Conservation (phyloP, 1,140 invertebrate genomes). For the Potamilus streckersoni region DNA sequence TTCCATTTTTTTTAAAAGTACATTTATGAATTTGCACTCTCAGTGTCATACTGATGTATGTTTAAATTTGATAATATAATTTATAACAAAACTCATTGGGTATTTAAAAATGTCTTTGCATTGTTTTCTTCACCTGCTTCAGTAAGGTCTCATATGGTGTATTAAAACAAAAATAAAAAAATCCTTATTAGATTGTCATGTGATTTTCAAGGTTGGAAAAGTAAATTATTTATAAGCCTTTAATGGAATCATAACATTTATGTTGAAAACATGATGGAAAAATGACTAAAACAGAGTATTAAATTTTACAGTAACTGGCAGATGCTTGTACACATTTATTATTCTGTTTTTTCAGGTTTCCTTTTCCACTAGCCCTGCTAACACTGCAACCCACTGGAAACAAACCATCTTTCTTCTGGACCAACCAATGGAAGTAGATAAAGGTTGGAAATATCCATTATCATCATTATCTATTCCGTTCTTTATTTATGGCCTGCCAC, state of each 20-base stretch:
- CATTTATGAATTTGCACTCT: too few relatives aligned
- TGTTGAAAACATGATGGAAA: background rate
- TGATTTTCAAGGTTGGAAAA: background rate
- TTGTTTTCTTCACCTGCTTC: too few relatives aligned
- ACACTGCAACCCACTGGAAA: constrained; percentile 66
- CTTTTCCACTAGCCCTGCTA: constrained; percentile 70
- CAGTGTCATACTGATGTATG: too few relatives aligned
- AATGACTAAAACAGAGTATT: background rate
- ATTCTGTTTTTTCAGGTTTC: constrained; percentile 43
- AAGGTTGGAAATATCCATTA: constrained; percentile 71
- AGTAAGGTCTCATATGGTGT: too few relatives aligned
- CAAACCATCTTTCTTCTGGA: constrained; percentile 64
- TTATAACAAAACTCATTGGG: too few relatives aligned
- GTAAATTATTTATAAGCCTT: background rate
- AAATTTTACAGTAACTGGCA: background rate
- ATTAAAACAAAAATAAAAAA: too few relatives aligned
- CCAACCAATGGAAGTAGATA: constrained; percentile 77
- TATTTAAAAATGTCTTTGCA: too few relatives aligned
- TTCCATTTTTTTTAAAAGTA: too few relatives aligned
- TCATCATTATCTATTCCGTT: too few relatives aligned
- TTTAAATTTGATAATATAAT: too few relatives aligned
- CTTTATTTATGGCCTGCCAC: too few relatives aligned
- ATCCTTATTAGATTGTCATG: too few relatives aligned
- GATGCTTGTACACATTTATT: constrained; percentile 1
- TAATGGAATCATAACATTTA: background rate